Base-by-base conservation (phyloP, 2,113 vertebrate species). In the Eudyptes chrysolophus region DNA sequence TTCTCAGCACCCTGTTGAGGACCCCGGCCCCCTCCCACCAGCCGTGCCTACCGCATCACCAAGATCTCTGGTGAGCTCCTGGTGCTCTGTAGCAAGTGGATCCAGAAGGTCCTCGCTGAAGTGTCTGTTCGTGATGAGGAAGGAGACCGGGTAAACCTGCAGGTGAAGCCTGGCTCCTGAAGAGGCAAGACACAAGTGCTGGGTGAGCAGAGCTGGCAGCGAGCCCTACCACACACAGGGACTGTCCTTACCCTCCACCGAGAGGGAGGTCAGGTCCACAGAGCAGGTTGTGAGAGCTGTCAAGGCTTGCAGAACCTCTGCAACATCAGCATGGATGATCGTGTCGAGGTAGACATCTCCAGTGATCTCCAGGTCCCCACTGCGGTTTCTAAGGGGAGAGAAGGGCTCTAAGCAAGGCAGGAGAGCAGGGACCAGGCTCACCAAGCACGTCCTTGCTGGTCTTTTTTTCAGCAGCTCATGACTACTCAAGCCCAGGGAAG, bases 191-290 rank as follows among this genome's bases (percentile, higher is more conserved):
- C 13, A 30, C 1, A 2, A 52, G 30, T 0, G 3, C 1, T 21
- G 48, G 16, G 29, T 25, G 57, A 65, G 40, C 40, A 52, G 34
- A 20, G 11, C 4, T 26, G 11, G 15, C 66, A 42, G 62, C 0
- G 0, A 42, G 15, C 61, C 66, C 48, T 14, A 5, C 11, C 22
- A 4, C 70, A 16, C 15, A 3, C 4, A 1, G 14, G 34, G 18
- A 5, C 26, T 22, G 5, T 32, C 84, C 97, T 95, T n/a, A 98
- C 97, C 97, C 76, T 96, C 81, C 89, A 97, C 89, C 0, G 9
- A 83, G 11, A 98, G 77, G 3, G 96, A 96, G 1, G 20, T 83
- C 65, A 98, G 58, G 49, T 95, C 96, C 79, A 90, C 36, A 0
- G 75, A 60, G 48, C 36, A 60, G 30, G 21, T 61, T 4, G 40